These are phyloP conservation scores for Arenaria interpres DNA, from an alignment of 2,113 vertebrate species.

Conservation along the genomic window DNA sequence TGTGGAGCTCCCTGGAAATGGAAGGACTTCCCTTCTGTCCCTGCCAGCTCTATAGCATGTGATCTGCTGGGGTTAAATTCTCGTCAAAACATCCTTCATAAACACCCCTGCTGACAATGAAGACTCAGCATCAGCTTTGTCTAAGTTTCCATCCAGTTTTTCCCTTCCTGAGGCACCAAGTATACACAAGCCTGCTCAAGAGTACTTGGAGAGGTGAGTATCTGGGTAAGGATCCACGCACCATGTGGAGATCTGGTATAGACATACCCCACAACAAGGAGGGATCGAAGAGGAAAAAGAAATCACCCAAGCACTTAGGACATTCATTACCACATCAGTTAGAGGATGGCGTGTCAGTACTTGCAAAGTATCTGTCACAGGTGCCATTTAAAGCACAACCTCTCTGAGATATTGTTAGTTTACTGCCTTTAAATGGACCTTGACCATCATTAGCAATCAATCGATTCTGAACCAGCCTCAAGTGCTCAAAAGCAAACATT, in stretches of 20 bases:
- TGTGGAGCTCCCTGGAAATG: background rate
- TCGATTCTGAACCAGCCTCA: background rate
- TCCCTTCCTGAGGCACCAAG: background rate
- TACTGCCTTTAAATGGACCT: constrained; percentile 2
- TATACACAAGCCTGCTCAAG: background rate
- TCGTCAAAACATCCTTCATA: background rate
- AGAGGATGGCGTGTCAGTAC: background rate
- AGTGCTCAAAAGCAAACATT: background rate
- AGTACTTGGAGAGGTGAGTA: background rate
- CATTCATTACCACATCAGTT: background rate
- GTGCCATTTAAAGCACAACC: background rate
- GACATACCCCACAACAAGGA: background rate
- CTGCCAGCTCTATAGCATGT: background rate
- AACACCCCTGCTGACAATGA: background rate
- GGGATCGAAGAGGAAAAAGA: background rate
- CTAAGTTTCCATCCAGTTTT: background rate
- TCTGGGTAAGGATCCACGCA: background rate
- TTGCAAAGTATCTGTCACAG: background rate
- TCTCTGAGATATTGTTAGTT: background rate
- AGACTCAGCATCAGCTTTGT: background rate
- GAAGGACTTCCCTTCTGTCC: background rate
- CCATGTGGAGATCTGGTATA: background rate
- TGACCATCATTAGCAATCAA: background rate
- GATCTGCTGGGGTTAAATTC: background rate
- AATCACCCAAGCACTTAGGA: background rate